Percentiles rank a stretch among this genome's conserved stretches.
These are phyloP conservation scores for Nephrotoma guestfalica DNA, from an alignment of 2,888 invertebrate genomes.

Conservation along the genomic window DNA sequence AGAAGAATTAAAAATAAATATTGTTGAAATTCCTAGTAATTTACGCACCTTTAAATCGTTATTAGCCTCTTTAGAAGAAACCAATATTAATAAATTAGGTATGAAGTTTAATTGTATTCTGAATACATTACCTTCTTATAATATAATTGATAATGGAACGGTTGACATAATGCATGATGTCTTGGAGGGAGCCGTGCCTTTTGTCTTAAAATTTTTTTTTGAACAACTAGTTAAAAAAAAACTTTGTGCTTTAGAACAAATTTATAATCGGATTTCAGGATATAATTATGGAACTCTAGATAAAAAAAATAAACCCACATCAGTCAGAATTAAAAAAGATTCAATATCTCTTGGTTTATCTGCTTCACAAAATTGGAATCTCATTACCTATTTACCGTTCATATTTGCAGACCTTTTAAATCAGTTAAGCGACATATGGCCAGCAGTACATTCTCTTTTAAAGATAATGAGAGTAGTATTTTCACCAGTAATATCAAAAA, in stretches of 20 bases:
- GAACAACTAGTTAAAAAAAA: neutral
- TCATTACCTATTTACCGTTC: neutral
- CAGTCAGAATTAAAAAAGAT: neutral
- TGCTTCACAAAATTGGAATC: neutral
- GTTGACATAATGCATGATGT: slow-evolving; percentile 6
- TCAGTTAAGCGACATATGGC: neutral
- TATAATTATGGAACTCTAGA: neutral
- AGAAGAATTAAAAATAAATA: neutral
- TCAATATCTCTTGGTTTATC: neutral
- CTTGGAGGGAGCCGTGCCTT: neutral
- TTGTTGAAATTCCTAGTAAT: neutral
- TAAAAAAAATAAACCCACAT: neutral
- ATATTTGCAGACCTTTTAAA: neutral
- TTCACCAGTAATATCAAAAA: neutral
- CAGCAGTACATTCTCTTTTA: neutral
- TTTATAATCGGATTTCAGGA: neutral
- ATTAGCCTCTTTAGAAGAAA: neutral
- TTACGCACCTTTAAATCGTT: neutral
- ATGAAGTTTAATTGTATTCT: neutral
- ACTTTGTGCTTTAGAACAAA: neutral
- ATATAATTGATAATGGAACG: neutral
- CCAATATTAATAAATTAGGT: neutral
- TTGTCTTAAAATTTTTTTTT: no score
- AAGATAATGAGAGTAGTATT: no score
- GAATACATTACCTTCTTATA: neutral